These are phyloP conservation scores for Diarsia brunnea DNA, from an alignment of 2,888 invertebrate species.

Conservation along the genomic window DNA sequence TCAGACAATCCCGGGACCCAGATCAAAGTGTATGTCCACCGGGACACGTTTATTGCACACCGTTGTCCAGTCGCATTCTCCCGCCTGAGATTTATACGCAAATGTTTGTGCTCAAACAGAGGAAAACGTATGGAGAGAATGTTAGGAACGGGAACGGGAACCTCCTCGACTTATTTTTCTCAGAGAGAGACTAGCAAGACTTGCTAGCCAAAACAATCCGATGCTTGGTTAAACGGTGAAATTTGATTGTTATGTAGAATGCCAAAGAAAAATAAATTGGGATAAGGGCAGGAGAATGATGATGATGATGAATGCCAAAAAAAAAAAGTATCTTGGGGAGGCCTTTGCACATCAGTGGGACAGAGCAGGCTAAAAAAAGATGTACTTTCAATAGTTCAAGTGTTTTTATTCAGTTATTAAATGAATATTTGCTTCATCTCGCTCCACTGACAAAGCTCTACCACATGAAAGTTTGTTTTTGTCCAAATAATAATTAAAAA, in stretches of 20 bases:
- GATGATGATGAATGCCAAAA: too few species aligned
- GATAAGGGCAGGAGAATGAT: too few species aligned
- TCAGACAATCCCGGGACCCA: constrained; percentile 30
- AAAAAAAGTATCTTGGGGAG: too few species aligned
- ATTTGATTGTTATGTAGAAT: neutral
- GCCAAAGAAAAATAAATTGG: too few species aligned
- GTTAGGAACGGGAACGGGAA: neutral
- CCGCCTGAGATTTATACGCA: constrained; percentile 37
- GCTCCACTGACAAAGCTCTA: neutral
- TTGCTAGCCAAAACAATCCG: neutral
- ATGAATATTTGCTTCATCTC: neutral
- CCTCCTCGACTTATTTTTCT: neutral
- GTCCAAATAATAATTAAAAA: neutral
- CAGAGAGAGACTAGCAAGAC: neutral
- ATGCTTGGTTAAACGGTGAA: neutral
- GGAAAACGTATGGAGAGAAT: constrained; percentile 2
- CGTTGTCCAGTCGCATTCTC: constrained; percentile 43
- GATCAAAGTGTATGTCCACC: constrained; percentile 42
- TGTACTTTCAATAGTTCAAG: neutral
- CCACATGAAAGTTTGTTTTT: neutral
- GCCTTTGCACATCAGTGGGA: too few species aligned
- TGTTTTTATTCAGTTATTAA: neutral
- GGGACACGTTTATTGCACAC: constrained; percentile 56
- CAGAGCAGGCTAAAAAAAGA: too few species aligned
- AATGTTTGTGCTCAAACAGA: constrained; percentile 35